Percentiles rank a stretch among this genome's conserved stretches.
phyloP scores from a whole-genome alignment of 2,113 vertebrate genomes.

The Junco hyemalis region DNA sequence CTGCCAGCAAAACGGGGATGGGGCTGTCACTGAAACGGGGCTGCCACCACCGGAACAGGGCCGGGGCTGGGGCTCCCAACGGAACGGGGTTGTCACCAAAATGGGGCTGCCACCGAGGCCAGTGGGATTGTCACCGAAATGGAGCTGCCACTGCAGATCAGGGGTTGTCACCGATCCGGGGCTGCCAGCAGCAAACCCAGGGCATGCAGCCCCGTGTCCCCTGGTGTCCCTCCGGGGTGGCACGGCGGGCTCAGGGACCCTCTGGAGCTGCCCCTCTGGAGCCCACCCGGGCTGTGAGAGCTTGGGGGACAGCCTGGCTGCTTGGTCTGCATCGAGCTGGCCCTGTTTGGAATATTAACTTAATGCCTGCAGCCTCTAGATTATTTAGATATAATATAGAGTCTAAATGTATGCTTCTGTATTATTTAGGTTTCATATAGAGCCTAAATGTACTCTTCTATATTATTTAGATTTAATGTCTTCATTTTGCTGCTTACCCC shows the following conservation, averaged over 20 bases:
- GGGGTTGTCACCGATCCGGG: neutral
- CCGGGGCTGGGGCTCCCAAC: no score
- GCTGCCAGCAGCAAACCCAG: neutral
- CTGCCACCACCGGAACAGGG: neutral
- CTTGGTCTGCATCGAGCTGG: neutral
- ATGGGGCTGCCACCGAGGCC: no score
- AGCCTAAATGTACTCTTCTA: neutral
- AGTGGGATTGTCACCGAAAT: no score
- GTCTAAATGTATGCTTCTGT: neutral
- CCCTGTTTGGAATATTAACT: conserved; percentile 8
- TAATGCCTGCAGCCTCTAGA: neutral
- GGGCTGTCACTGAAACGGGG: no score
- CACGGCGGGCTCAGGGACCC: no score
- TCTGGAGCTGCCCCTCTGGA: neutral
- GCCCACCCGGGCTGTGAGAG: neutral
- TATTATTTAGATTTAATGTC: conserved; percentile 10
- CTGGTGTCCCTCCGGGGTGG: neutral
- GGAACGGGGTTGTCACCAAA: no score
- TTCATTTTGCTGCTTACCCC: neutral
- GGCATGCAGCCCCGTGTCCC: neutral
- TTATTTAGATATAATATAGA: conserved; percentile 12
- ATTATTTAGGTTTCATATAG: neutral
- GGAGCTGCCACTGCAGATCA: neutral
- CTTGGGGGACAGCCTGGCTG: neutral
- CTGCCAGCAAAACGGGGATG: no score